Conservation (phyloP, 2,888 invertebrate genomes). For the Chalcis sispes region DNA sequence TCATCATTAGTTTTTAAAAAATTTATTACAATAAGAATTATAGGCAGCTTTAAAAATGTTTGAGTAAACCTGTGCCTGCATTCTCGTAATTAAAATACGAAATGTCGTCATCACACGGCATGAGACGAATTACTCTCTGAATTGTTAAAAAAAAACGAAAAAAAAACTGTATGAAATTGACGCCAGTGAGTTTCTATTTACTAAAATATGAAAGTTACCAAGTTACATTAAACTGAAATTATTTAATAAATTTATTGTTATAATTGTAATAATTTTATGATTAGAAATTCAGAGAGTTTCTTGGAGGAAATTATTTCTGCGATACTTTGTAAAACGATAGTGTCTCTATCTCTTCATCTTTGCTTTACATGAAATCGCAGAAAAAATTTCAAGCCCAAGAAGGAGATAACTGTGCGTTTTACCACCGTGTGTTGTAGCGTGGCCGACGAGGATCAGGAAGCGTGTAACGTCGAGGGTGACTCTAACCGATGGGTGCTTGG, state of each 20-base stretch:
- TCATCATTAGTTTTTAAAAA: no score
- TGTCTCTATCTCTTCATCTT: no score
- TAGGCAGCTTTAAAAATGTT: neutral
- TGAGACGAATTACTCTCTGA: slow-evolving; percentile 45
- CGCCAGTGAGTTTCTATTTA: no score
- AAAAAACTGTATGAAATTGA: no score
- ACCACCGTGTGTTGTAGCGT: slow-evolving; percentile 70
- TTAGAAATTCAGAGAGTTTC: slow-evolving; percentile 35
- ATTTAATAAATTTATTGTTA: neutral
- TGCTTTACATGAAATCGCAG: no score
- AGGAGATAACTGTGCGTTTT: slow-evolving; percentile 48
- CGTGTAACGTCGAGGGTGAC: slow-evolving; percentile 64
- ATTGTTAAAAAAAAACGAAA: no score
- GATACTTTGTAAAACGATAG: neutral
- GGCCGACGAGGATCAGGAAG: slow-evolving; percentile 69
- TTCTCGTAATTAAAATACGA: slow-evolving; percentile 20
- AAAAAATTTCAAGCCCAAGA: no score
- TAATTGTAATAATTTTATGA: neutral
- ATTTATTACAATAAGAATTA: neutral
- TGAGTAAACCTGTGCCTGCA: slow-evolving; percentile 28
- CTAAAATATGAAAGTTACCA: no score
- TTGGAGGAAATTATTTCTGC: slow-evolving; percentile 15
- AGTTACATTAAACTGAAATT: no score
- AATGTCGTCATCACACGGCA: slow-evolving; percentile 14
- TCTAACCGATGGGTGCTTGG: slow-evolving; percentile 73